These are phyloP conservation scores for Chionodraco myersi DNA, from an alignment of 2,113 vertebrate genomes.

Conservation along the genomic window DNA sequence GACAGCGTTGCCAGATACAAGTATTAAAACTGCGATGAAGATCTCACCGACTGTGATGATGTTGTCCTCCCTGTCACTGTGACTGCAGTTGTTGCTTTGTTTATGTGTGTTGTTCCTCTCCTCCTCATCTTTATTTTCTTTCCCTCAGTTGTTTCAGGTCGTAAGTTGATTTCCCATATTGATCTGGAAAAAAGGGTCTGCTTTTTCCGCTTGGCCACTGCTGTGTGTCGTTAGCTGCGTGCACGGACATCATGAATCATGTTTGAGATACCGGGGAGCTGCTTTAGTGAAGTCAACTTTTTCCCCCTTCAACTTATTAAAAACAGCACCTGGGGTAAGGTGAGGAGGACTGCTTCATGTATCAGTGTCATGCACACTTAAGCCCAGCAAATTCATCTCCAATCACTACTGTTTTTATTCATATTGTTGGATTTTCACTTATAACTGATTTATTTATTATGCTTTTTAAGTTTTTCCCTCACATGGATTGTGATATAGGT, in stretches of 20 bases:
- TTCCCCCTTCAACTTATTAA: conserved; percentile 62
- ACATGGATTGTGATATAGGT: too few relatives aligned
- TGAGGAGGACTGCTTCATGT: conserved; percentile 10
- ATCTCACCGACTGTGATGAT: neutral
- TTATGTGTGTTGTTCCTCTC: conserved; percentile 60
- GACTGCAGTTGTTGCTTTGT: conserved; percentile 66
- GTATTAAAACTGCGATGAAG: neutral
- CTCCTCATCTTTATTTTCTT: conserved; percentile 50
- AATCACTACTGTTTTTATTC: neutral
- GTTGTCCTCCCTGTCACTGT: conserved; percentile 33
- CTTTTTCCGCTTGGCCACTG: conserved; percentile 71
- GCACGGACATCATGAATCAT: conserved; percentile 74
- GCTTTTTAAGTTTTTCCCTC: too few relatives aligned
- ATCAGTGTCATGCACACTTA: neutral
- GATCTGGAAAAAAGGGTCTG: conserved; percentile 73
- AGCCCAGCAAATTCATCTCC: too few relatives aligned
- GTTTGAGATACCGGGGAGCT: conserved; percentile 59
- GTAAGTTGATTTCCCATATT: conserved; percentile 73
- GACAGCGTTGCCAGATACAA: neutral
- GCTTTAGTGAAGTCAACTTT: conserved; percentile 57
- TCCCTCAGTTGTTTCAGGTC: conserved; percentile 59
- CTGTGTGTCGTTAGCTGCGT: conserved; percentile 49
- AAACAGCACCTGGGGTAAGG: conserved; percentile 61
- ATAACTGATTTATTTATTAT: too few relatives aligned
- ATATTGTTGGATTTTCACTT: neutral